Evolutionary conservation across 2,888 invertebrate genomes (phyloP).

Genomic region (Lithophane ornitopus): DNA sequence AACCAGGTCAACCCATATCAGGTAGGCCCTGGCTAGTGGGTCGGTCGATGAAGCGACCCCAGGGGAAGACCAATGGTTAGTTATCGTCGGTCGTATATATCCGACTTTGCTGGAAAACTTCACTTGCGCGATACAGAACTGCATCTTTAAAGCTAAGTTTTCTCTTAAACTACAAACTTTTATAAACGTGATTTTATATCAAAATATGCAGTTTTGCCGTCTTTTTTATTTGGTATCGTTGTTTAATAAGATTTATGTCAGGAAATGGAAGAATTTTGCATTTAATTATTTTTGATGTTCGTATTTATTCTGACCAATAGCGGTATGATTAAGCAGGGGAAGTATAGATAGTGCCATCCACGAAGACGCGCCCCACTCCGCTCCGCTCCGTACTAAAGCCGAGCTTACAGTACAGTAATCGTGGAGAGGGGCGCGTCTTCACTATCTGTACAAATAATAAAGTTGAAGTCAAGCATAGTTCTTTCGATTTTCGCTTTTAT

Average conservation of each 20-base stretch:
- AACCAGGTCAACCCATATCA: slow-evolving; percentile 37
- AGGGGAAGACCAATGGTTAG: slow-evolving; percentile 53
- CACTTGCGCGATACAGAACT: slow-evolving; percentile 51
- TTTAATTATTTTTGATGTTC: not conserved
- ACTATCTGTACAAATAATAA: not conserved
- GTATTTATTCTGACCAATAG: slow-evolving; percentile 45
- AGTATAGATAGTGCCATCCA: not conserved
- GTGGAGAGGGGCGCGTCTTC: too few relatives aligned
- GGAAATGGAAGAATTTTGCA: slow-evolving; percentile 1
- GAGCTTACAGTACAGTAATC: not conserved
- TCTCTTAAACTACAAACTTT: not conserved
- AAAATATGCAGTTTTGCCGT: not conserved
- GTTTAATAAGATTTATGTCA: slow-evolving; percentile 12
- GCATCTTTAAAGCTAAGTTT: not conserved
- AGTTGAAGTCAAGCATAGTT: not conserved
- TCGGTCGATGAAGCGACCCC: slow-evolving; percentile 61
- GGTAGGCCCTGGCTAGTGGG: slow-evolving; percentile 44
- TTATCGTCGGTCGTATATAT: slow-evolving; percentile 9
- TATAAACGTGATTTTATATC: not conserved
- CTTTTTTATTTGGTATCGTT: not conserved
- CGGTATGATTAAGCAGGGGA: slow-evolving; percentile 34
- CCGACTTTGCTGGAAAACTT: slow-evolving; percentile 30
- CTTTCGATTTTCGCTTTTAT: slow-evolving; percentile 30
- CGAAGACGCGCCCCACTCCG: too few relatives aligned
- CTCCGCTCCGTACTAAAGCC: not conserved